phyloP scores from a whole-genome alignment of 2,888 invertebrate genomes.

The Peribatodes rhomboidaria region DNA sequence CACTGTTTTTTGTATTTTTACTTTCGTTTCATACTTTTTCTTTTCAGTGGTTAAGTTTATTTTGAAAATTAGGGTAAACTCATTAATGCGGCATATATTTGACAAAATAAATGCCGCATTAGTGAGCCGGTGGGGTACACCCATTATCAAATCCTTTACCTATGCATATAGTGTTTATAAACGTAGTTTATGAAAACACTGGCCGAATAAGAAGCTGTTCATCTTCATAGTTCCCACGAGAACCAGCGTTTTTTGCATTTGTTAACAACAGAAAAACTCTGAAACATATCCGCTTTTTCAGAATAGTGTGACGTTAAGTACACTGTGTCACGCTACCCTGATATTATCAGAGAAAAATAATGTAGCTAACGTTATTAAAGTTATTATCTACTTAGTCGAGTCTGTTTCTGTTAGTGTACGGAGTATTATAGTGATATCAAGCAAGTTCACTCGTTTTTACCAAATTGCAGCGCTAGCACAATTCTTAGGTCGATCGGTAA shows the following conservation, averaged over 20 bases:
- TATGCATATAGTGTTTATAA: too few species aligned
- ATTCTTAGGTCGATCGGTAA: too few species aligned
- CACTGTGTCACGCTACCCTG: slow-evolving; percentile 41
- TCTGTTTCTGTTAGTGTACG: background rate
- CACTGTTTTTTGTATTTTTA: too few species aligned
- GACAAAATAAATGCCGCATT: too few species aligned
- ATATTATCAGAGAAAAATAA: slow-evolving; percentile 22
- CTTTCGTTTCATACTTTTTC: too few species aligned
- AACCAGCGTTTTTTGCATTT: slow-evolving; percentile 58
- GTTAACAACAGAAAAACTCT: slow-evolving; percentile 51
- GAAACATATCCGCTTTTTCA: slow-evolving; percentile 58
- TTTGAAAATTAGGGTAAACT: too few species aligned
- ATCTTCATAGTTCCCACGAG: slow-evolving; percentile 53
- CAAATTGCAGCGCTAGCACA: too few species aligned
- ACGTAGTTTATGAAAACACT: slow-evolving; percentile 5
- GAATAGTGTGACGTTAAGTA: slow-evolving; percentile 45
- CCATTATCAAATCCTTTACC: background rate
- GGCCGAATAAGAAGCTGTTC: background rate
- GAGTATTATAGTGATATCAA: too few species aligned
- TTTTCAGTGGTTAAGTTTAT: too few species aligned
- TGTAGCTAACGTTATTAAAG: slow-evolving; percentile 6
- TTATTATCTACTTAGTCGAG: background rate
- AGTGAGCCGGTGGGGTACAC: too few species aligned
- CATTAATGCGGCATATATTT: too few species aligned
- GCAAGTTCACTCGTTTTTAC: too few species aligned